Evolutionary conservation across 2,888 invertebrate species (phyloP).

Genomic region (Adelphocoris suturalis): DNA sequence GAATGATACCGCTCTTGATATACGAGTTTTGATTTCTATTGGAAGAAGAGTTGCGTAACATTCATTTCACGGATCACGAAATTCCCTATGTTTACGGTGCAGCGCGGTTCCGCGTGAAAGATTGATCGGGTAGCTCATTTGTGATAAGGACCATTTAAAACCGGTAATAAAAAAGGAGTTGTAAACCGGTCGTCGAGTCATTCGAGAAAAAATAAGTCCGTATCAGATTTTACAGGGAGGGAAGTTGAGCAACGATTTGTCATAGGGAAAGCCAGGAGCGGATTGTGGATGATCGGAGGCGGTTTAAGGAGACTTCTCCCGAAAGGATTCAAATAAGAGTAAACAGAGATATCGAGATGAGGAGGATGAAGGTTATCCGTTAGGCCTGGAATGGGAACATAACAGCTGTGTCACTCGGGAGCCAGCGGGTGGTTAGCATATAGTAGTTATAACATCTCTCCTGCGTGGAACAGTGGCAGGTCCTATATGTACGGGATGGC

Average conservation of each 20-base stretch:
- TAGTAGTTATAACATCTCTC: background rate
- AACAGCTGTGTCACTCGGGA: conserved; percentile 6
- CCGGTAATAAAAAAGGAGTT: background rate
- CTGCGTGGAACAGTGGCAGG: conserved; percentile 52
- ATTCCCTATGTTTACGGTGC: background rate
- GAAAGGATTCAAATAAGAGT: conserved; percentile 33
- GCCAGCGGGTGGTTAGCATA: conserved; percentile 40
- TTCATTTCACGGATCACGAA: conserved; percentile 26
- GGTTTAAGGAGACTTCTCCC: background rate
- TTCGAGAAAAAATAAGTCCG: conserved; percentile 15
- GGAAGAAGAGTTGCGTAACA: background rate
- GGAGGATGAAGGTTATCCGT: conserved; percentile 18
- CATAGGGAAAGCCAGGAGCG: conserved; percentile 45
- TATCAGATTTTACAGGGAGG: conserved; percentile 19
- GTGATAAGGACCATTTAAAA: conserved; percentile 42
- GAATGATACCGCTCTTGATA: background rate
- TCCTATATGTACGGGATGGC: conserved; percentile 21
- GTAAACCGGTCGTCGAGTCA: conserved; percentile 27
- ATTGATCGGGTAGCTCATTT: conserved; percentile 52
- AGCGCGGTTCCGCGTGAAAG: conserved; percentile 38
- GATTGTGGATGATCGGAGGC: background rate
- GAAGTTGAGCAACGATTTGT: conserved; percentile 55
- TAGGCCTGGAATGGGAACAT: background rate
- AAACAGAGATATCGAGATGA: conserved; percentile 29
- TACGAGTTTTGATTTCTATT: background rate